These are phyloP conservation scores for Arctopsyche grandis DNA, from an alignment of 1,140 invertebrate genomes.

Conservation along the genomic window DNA sequence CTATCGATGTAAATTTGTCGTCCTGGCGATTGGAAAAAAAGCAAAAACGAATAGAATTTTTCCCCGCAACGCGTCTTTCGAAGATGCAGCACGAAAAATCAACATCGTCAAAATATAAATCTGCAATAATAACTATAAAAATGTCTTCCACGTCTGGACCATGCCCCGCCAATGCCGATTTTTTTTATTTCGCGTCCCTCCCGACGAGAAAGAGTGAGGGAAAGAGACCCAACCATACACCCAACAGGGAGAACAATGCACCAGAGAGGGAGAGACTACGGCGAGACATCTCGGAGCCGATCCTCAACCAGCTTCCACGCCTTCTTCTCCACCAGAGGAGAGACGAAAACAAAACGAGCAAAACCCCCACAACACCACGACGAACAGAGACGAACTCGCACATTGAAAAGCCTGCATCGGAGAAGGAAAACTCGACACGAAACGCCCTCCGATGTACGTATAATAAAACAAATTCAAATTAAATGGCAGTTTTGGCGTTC, in stretches of 20 bases:
- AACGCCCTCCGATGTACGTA: neutral
- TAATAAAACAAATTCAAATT: neutral
- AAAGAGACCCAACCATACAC: neutral
- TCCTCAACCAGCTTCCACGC: conserved; percentile 28
- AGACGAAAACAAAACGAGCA: conserved; percentile 29
- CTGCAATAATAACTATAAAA: conserved; percentile 40
- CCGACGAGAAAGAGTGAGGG: neutral
- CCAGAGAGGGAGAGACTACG: conserved; percentile 27
- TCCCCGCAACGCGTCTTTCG: too few species aligned
- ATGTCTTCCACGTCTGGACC: conserved; percentile 38
- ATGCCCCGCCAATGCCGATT: neutral
- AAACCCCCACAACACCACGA: neutral
- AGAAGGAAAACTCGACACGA: neutral
- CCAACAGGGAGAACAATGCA: neutral
- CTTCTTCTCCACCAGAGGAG: neutral
- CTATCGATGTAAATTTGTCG: too few species aligned
- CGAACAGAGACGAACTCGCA: neutral
- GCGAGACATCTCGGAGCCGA: conserved; percentile 55
- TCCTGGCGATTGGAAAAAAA: too few species aligned
- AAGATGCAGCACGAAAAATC: too few species aligned
- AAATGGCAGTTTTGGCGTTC: neutral
- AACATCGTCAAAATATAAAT: conserved; percentile 28
- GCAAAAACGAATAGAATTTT: too few species aligned
- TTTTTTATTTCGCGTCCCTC: conserved; percentile 12
- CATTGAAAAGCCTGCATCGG: neutral